Base-by-base conservation (phyloP, 1,140 invertebrate genomes). In the Zaprionus camerounensis region DNA sequence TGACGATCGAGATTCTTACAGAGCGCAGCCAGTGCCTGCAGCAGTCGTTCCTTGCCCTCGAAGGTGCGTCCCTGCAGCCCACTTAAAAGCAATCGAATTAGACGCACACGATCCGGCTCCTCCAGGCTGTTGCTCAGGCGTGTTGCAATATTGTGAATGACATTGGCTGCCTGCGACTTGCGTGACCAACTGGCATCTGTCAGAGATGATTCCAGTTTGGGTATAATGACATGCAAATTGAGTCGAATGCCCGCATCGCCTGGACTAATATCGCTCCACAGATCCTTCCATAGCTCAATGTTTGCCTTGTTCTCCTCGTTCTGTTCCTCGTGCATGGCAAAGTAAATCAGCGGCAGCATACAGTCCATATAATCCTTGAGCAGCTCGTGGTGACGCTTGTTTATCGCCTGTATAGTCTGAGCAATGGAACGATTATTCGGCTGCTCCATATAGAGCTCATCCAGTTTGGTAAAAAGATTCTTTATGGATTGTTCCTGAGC, bases 241-340 rank as follows among this genome's bases (percentile, higher is more conserved):
- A 96, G 94, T 34, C 95, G 94, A 51, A 98, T 95, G 26, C 96
- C 97, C 38, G 94, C 95, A 93, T 98, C 98, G 11, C 97, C 96
- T 12, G 97, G 97, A 49, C 97, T 96, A 22, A 97, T 95, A 82
- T 98, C 98, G 28, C 94, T 94, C 98, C 98, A 99, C 3, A 99
- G 93, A 91, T 98, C 97, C 73, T 96, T 96, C 96, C 97, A 99
- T 24, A 96, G 93, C 79, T 96, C 95, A 55, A 96, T 94, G 12
- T 95, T 95, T 36, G 94, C 93, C 78, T 95, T 94, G 34, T 95
- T 95, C 71, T 94, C 95, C 61, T 95, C 94, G 2, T 94, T 94
- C 91, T 96, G 96, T 83, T 96, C 95, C 20, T 95, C 96, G 90
- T 98, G 97, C 96, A 97, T 98, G 17, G 97, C 98, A 78, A 98